Evolutionary conservation across 2,113 vertebrate species (phyloP), one percentile per base, ranked within the genome.

Genomic region (Poeciliopsis occidentalis): DNA sequence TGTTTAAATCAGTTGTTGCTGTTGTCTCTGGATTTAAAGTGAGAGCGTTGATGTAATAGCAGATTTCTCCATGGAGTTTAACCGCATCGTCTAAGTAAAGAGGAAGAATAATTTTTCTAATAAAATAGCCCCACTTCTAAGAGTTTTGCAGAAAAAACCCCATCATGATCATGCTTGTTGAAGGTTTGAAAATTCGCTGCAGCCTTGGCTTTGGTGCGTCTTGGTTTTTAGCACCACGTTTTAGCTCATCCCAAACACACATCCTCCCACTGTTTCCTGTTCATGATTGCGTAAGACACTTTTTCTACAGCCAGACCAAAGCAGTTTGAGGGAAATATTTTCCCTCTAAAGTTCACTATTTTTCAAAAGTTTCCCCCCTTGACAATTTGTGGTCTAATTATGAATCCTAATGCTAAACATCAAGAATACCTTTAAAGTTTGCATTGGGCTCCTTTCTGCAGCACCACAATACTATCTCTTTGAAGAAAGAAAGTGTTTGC

Each of bases 211-310:
- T 4, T 62, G 63, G 7, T 7, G 51, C 10, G 17, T 57, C 24
- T 51, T 24, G 51, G 3, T 65, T 27, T 61, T 17, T 29, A n/a
- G 32, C 26, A 19, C 10, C 63, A 47, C 37, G 30, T 79, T 79
- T 67, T 3, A 4, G 69, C 72, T 85, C 47, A 62, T 89, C 75
- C 31, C 0, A 27, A 68, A 68, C 29, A 26, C 29, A 26, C 83
- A 68, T 89, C 82, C 80, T 78, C 81, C 87, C 73, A 66, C 76
- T 37, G 63, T 79, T 91, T 92, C 88, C 91, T 92, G 73, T 78
- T 41, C 70, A 39, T 22, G 60, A 73, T 91, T 92, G 74, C 88
- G 70, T 76, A 91, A 92, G 64, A 65, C 47, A 54, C 39, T 89
- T 41, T 82, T 67, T 80, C 85, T 88, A 86, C 83, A 88, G 80